These are phyloP conservation scores for human (Homo sapiens) DNA, from an alignment of 2,113 vertebrate genomes.

Conservation along the genomic window DNA sequence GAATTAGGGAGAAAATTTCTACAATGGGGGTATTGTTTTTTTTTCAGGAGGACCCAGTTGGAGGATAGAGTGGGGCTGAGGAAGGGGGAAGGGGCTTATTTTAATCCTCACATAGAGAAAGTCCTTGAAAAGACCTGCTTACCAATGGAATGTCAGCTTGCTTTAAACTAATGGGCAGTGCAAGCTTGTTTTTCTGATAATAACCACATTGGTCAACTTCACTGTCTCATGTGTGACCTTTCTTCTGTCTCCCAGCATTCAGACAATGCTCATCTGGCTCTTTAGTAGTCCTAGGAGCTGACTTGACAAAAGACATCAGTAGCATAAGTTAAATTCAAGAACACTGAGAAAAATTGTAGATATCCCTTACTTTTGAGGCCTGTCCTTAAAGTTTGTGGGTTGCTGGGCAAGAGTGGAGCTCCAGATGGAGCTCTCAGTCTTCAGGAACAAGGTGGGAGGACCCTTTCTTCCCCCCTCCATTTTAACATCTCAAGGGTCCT, in stretches of 20 bases:
- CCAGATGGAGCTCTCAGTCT: background rate
- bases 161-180: background rate
- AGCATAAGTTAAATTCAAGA: background rate
- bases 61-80: background rate
- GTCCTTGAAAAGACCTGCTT: background rate
- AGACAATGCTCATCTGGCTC: background rate
- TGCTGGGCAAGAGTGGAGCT: background rate
- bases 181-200: background rate
- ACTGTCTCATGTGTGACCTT: background rate
- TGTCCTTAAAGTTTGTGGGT: background rate
- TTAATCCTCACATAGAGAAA: background rate
- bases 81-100: background rate
- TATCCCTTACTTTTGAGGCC: background rate
- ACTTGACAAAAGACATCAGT: background rate
- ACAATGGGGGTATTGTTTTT: background rate
- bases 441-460: background rate
- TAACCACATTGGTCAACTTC: rapidly evolving
- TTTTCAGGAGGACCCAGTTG: background rate
- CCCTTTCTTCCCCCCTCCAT: background rate
- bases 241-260: background rate
- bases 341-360: background rate
- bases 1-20: background rate
- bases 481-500: background rate
- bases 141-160: no score
- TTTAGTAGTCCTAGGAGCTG: background rate